phyloP scores from a whole-genome alignment of 2,797 vertebrate species.

The Sebastes matsubarae region DNA sequence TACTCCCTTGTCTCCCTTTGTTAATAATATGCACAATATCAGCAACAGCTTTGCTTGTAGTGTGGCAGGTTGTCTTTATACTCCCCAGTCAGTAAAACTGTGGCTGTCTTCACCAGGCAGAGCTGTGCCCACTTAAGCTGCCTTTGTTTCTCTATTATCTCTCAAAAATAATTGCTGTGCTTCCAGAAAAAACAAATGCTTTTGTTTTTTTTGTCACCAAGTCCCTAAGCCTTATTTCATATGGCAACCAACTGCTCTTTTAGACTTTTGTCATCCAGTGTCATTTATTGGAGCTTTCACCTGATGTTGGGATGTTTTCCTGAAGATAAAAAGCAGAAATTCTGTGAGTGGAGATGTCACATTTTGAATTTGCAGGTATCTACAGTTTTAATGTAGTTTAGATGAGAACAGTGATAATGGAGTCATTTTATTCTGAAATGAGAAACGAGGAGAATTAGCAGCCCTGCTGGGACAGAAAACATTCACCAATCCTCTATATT shows the following conservation, averaged over 20 bases:
- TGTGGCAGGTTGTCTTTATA: conserved; percentile 15
- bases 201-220: not conserved
- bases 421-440: conserved; percentile 20
- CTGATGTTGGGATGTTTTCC: conserved; percentile 18
- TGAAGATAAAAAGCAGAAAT: conserved; percentile 13
- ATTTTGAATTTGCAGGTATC: conserved; percentile 9
- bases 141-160: conserved; percentile 33
- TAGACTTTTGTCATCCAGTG: not conserved
- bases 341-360: not conserved
- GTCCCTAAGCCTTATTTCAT: not conserved
- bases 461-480: conserved; percentile 7
- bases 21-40: conserved; percentile 50
- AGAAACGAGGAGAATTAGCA: conserved; percentile 11
- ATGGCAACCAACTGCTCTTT: not conserved
- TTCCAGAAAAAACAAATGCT: conserved; percentile 1
- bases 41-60: not conserved
- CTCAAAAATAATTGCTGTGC: conserved; percentile 22
- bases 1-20: conserved; percentile 37
- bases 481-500: conserved; percentile 17
- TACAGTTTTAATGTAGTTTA: not conserved
- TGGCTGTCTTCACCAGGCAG: conserved; percentile 1
- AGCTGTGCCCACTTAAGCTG: conserved; percentile 21
- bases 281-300: not conserved
- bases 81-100: not conserved
- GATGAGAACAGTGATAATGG: conserved; percentile 25